Percentiles rank a stretch among this genome's conserved stretches.
These are phyloP conservation scores for Netelia inedita DNA, from an alignment of 2,888 invertebrate species.

Conservation along the genomic window DNA sequence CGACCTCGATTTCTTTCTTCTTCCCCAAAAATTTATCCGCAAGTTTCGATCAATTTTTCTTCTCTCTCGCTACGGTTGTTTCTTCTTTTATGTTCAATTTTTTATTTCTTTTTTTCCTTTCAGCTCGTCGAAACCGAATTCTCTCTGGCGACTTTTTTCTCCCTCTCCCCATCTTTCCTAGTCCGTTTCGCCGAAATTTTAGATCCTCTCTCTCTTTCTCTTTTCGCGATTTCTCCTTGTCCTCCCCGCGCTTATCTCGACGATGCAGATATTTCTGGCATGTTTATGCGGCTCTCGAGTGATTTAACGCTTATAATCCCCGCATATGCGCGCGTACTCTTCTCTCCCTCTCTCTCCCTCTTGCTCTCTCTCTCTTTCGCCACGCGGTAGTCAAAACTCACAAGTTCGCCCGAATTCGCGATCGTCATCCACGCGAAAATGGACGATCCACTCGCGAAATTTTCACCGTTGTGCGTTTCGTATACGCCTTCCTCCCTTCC, in stretches of 20 bases:
- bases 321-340: slow-evolving; percentile 18
- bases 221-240: neutral
- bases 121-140: neutral
- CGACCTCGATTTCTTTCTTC: slow-evolving; percentile 43
- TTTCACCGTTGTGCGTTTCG: neutral
- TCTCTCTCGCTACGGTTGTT: neutral
- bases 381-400: neutral
- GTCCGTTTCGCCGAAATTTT: slow-evolving; percentile 1
- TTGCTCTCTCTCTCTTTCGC: slow-evolving; percentile 2
- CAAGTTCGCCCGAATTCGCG: slow-evolving; percentile 55
- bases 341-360: slow-evolving; percentile 1
- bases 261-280: slow-evolving; percentile 71
- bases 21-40: slow-evolving; percentile 12
- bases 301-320: slow-evolving; percentile 70
- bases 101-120: neutral
- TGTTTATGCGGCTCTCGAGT: slow-evolving; percentile 69
- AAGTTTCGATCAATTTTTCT: slow-evolving; percentile 5
- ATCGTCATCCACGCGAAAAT: slow-evolving; percentile 64
- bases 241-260: slow-evolving; percentile 55
- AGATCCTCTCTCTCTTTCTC: neutral
- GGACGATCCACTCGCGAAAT: slow-evolving; percentile 48
- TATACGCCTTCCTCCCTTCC: neutral
- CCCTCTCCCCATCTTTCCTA: neutral
- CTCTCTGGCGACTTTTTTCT: neutral
- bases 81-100: neutral